Evolutionary conservation across 2,888 invertebrate species (phyloP).

Genomic region (Geophilus truncorum): DNA sequence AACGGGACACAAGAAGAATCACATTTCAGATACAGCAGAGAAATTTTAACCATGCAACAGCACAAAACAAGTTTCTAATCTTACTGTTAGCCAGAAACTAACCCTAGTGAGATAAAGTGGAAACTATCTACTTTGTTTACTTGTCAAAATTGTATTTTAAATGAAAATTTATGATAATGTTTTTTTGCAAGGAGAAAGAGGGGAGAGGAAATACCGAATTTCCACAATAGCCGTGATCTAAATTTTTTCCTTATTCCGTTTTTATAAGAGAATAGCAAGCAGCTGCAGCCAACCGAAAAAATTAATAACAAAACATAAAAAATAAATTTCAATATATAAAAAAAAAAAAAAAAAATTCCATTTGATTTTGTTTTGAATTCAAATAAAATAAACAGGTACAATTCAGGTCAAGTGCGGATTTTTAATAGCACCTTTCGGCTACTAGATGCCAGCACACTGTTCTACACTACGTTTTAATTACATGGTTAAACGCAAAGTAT

Average conservation of each 20-base stretch:
- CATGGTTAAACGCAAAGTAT: not conserved
- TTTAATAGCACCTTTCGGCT: not conserved
- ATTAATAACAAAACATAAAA: too few species aligned
- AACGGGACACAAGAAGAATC: constrained; percentile 6
- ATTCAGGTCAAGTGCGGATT: not conserved
- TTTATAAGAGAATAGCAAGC: too few species aligned
- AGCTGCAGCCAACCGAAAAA: too few species aligned
- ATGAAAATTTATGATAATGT: not conserved
- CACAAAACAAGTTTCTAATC: not conserved
- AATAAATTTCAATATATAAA: not conserved
- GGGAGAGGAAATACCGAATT: not conserved
- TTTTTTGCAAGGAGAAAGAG: not conserved
- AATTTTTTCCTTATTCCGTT: not conserved
- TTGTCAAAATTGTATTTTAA: not conserved
- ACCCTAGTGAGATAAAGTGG: not conserved
- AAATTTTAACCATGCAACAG: not conserved
- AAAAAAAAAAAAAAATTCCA: not conserved
- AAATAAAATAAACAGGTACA: not conserved
- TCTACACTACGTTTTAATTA: not conserved
- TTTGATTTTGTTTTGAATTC: not conserved
- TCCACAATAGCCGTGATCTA: not conserved
- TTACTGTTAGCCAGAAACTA: not conserved
- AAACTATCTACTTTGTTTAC: not conserved
- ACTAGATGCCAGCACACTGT: not conserved
- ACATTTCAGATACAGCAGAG: not conserved